phyloP scores from a whole-genome alignment of 92 coral and sea anemone species.

The Muricea muricata region DNA sequence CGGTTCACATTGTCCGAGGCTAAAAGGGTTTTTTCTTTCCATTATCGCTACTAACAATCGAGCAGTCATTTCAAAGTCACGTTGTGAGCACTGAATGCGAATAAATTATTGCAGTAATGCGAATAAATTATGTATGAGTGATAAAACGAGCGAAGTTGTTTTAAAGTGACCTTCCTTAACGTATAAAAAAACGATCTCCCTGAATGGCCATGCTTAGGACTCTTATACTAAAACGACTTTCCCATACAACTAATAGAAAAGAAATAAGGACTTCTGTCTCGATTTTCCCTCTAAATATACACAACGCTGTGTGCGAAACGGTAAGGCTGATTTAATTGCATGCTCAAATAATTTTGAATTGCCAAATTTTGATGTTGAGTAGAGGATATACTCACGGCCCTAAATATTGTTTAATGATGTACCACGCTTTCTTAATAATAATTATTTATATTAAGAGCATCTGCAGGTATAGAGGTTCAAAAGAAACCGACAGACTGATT shows the following conservation, averaged over 20 bases:
- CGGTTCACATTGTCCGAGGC: not conserved
- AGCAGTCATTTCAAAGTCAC: conserved; percentile 7
- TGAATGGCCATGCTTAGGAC: too few relatives aligned
- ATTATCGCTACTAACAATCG: conserved; percentile 5
- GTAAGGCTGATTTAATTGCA: not conserved
- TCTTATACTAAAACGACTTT: not conserved
- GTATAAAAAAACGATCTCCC: too few relatives aligned
- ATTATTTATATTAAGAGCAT: not conserved
- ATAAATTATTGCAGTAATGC: not conserved
- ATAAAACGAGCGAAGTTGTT: not conserved
- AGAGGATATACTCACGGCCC: not conserved
- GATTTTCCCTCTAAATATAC: not conserved
- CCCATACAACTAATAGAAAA: not conserved
- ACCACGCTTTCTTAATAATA: not conserved
- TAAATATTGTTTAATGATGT: not conserved
- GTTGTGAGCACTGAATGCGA: conserved; percentile 5
- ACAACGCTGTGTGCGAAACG: not conserved
- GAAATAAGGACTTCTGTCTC: not conserved
- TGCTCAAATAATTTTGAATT: conserved; percentile 12
- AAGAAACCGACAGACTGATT: not conserved
- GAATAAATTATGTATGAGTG: conserved; percentile 5
- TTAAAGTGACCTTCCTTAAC: not conserved
- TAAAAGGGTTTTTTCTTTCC: not conserved
- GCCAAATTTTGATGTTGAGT: too few relatives aligned
- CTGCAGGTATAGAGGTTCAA: not conserved